Base-by-base conservation (phyloP, 2,113 vertebrate species). In the Clarias batrachus region DNA sequence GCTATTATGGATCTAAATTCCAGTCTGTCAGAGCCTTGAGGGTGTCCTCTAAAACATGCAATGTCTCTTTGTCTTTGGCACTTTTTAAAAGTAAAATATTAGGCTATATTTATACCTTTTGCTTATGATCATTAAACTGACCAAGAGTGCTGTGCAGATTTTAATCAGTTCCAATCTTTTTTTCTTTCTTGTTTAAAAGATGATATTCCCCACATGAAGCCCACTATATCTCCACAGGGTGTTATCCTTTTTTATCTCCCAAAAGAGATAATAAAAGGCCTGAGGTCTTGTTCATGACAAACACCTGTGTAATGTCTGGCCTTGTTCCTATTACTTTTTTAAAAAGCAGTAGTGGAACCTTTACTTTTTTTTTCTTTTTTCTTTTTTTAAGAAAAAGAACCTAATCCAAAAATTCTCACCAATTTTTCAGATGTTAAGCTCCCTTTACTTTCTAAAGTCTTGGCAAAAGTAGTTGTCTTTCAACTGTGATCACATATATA, bases 131-230 rank as follows among this genome's bases (percentile, higher is more conserved):
- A 41, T 73, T 73, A 10, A 73, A 73, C 70, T 73, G 70, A 73
- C 33, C 33, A 9, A 41, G 70, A 73, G 70, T 48, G 19, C 37
- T 73, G 9, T 73, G 70, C 19, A 41, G 21, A 41, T 41, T 73
- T 73, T 73, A 73, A 73, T 73, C 70, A 73, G 33, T 73, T 73
- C 19, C 70, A 73, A 73, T 11, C 33, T 73, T 73, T 73, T 73
- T 41, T 19, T 8, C 17, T 73, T 73, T 73, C 70, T 73, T 41
- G 62, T 62, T n/a, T 82, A 66, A 82, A 66, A 66, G 81, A 41
- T n/a, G 37, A 78, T 78, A 78, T 78, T 78, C 74, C 25, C 52
- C 74, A 56, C 52, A 78, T 27, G 14, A 78, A 52, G 27, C 76
- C 52, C 76, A 56, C 76, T 16, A 78, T 56, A 78, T 78, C 6